Conservation (phyloP, 2,888 invertebrate species). For the Agrochola litura region DNA sequence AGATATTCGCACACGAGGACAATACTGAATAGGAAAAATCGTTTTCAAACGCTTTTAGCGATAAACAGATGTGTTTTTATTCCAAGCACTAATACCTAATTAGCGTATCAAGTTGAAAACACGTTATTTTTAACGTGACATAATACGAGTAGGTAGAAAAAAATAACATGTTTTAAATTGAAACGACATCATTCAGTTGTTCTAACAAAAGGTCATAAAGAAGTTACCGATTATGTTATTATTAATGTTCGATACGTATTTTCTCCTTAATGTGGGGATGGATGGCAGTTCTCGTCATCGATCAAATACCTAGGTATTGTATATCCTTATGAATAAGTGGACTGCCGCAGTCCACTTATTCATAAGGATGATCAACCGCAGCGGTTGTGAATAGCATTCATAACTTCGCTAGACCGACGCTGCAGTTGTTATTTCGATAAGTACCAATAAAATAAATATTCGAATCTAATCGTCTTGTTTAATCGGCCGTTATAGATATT, state of each 20-base stretch:
- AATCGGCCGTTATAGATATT: background rate
- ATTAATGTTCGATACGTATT: background rate
- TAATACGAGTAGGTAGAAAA: background rate
- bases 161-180: background rate
- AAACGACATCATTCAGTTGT: slow-evolving; percentile 18
- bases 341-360: too few relatives aligned
- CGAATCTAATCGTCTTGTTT: slow-evolving; percentile 27
- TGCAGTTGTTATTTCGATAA: slow-evolving; percentile 2
- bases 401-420: background rate
- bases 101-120: slow-evolving; percentile 26
- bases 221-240: background rate
- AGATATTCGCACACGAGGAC: slow-evolving; percentile 14
- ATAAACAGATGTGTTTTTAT: slow-evolving; percentile 9
- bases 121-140: slow-evolving; percentile 29
- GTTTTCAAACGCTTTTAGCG: slow-evolving; percentile 14
- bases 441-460: slow-evolving; percentile 3
- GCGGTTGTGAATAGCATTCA: background rate
- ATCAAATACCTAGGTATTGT: background rate
- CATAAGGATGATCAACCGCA: too few relatives aligned
- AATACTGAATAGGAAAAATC: slow-evolving; percentile 15
- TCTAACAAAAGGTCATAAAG: slow-evolving; percentile 34
- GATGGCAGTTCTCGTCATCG: too few relatives aligned
- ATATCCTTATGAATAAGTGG: background rate
- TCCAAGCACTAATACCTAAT: slow-evolving; percentile 2
- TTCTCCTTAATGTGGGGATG: background rate